Conservation (phyloP, 2,113 vertebrate genomes). For the Physeter macrocephalus region DNA sequence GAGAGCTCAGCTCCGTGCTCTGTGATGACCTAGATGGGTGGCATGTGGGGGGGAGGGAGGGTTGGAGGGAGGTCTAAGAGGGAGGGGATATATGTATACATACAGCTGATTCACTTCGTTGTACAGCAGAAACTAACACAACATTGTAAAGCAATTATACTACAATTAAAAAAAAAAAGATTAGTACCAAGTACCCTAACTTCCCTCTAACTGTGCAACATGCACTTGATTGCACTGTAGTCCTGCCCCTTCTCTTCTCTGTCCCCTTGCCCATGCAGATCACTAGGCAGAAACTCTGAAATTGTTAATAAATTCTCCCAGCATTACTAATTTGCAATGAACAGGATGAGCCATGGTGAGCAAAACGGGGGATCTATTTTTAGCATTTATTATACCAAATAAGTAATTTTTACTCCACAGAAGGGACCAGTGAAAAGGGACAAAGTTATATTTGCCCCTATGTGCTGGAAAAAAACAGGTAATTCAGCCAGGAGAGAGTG, state of each 20-base stretch:
- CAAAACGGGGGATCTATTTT: neutral
- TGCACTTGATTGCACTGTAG: neutral
- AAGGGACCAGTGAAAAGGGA: neutral
- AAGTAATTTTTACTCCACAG: neutral
- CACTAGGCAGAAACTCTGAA: neutral
- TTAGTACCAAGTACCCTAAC: neutral
- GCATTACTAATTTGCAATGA: neutral
- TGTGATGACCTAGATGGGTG: too few species aligned
- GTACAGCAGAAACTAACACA: too few species aligned
- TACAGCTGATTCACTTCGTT: too few species aligned
- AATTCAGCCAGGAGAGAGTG: neutral
- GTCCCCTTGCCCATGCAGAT: neutral
- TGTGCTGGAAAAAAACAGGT: neutral
- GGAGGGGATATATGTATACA: too few species aligned
- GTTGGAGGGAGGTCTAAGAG: too few species aligned
- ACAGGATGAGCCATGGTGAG: neutral
- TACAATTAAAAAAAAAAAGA: too few species aligned
- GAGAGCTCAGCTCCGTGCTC: too few species aligned
- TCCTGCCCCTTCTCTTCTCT: neutral
- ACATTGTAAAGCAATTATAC: too few species aligned
- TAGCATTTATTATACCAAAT: neutral
- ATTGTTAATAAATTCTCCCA: neutral
- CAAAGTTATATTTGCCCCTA: neutral
- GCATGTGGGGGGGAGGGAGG: too few species aligned
- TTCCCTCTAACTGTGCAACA: neutral